Base-by-base conservation (phyloP, 2,888 invertebrate genomes). In the Hirtodrosophila trivittata region DNA sequence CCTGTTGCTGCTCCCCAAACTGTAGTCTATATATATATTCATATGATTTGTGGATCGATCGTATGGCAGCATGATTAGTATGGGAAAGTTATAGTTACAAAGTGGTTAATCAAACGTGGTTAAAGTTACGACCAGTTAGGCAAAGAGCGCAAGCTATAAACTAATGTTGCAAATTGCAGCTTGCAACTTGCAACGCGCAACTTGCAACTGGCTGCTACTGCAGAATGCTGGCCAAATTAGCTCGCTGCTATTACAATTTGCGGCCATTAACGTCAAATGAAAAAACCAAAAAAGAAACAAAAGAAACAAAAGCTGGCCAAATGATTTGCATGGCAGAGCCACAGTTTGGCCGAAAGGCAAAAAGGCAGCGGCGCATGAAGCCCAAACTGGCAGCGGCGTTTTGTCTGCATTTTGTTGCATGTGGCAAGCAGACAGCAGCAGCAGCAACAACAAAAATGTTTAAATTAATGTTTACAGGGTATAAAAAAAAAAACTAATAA, bases 1-100 rank as follows among this genome's bases (percentile, higher is more conserved):
- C 91, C 91, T 91, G 89, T 84, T 87, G 88, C 66, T 87, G 88
- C 66, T 89, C 89, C 86, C 90, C 91, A 77, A 89, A 89, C 75
- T 89, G 90, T 77, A 90, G 88, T 86, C 91, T 91, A 83, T n/a
- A 28, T 28, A 28, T 28, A 28, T 28, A 28, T 28, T 3, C 2
- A 28, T 28, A 28, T 28, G 5, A 1, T 3, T 35, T 35, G 35
- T n/a, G 5, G 5, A 28, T n/a, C 1, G 7, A 28, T 38, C 1
- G 18, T 3, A 38, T 14, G 38, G 38, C 18, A 18, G n/a, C 8
- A 9, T 35, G 35, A 5, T n/a, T 1, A 13, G 28, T 39, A 21
- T 28, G 12, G 42, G n/a, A n/a, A n/a, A n/a, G n/a, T n/a, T n/a
- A n/a, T 7, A 57, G 47, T 38, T 50, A 38, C 12, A 63, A 50